Percentiles rank a stretch among this genome's conserved stretches.
Evolutionary conservation across 2,888 invertebrate species (phyloP).

Genomic region (Nemoura dubitans): DNA sequence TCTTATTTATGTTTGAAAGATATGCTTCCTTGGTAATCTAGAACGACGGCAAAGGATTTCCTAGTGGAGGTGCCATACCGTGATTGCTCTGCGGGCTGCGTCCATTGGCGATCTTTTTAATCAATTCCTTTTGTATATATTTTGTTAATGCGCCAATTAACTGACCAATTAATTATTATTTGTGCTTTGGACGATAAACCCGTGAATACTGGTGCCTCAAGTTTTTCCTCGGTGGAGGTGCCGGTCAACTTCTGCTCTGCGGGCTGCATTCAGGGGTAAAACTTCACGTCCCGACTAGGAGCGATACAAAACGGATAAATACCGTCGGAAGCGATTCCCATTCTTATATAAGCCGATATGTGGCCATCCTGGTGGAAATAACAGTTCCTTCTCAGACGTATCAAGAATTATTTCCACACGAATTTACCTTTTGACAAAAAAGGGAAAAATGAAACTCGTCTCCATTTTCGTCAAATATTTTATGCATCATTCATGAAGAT

Average conservation of each 20-base stretch:
- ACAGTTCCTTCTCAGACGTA: constrained; percentile 25
- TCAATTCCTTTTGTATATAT: no score
- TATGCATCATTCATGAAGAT: constrained; percentile 7
- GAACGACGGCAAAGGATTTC: no score
- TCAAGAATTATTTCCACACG: constrained; percentile 33
- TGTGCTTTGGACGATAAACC: no score
- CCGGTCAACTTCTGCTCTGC: background rate
- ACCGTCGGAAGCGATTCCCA: background rate
- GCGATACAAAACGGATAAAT: background rate
- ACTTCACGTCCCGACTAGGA: background rate
- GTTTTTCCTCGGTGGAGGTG: background rate
- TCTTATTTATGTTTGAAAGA: no score
- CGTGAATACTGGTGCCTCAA: no score
- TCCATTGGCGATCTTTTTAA: no score
- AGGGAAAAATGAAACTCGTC: background rate
- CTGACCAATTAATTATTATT: no score
- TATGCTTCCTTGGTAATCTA: no score
- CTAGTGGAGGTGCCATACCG: no score
- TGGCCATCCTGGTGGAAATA: constrained; percentile 27
- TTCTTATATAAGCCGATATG: constrained; percentile 18
- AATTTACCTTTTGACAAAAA: constrained; percentile 32
- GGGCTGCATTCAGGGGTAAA: background rate
- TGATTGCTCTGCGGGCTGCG: no score
- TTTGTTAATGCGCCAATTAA: no score
- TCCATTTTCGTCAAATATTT: background rate